A percentile compares a stretch with the other conserved stretches of the same genome.
phyloP scores from a whole-genome alignment of 2,797 vertebrate species.

The Melanotaenia trifasciata region DNA sequence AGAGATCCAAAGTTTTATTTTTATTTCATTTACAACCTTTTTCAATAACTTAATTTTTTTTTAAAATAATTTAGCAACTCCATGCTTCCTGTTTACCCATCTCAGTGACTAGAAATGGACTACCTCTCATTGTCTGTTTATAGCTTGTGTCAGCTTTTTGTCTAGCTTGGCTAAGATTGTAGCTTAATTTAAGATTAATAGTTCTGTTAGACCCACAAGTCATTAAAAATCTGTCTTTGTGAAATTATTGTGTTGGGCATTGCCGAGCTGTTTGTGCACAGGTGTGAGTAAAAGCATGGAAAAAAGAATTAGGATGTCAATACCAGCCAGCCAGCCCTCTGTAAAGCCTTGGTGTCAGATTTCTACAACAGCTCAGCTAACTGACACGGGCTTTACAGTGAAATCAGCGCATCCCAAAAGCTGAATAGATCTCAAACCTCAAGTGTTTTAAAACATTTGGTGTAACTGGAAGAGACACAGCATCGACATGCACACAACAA shows the following conservation, averaged over 20 bases:
- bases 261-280: constrained; percentile 31
- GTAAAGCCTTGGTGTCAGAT: constrained; percentile 32
- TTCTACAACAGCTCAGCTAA: constrained; percentile 25
- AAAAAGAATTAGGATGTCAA: constrained; percentile 62
- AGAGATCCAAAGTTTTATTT: neutral
- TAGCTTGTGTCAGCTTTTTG: constrained; percentile 47
- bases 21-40: no score
- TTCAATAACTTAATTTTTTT: no score
- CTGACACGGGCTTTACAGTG: constrained; percentile 33
- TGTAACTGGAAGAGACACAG: constrained; percentile 9
- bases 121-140: constrained; percentile 8
- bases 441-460: constrained; percentile 1
- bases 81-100: neutral
- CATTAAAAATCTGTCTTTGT: constrained; percentile 29
- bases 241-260: constrained; percentile 23
- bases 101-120: constrained; percentile 12
- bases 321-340: constrained; percentile 26
- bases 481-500: constrained; percentile 13
- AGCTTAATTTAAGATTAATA: constrained; percentile 45
- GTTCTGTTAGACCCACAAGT: constrained; percentile 36
- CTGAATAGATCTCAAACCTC: constrained; percentile 9
- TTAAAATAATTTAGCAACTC: no score
- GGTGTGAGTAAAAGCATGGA: constrained; percentile 48
- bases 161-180: constrained; percentile 40
- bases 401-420: constrained; percentile 6